A percentile compares a stretch with the other conserved stretches of the same genome.
Evolutionary conservation across 1,140 invertebrate genomes (phyloP).

Genomic region (Sesamia nonagrioides): DNA sequence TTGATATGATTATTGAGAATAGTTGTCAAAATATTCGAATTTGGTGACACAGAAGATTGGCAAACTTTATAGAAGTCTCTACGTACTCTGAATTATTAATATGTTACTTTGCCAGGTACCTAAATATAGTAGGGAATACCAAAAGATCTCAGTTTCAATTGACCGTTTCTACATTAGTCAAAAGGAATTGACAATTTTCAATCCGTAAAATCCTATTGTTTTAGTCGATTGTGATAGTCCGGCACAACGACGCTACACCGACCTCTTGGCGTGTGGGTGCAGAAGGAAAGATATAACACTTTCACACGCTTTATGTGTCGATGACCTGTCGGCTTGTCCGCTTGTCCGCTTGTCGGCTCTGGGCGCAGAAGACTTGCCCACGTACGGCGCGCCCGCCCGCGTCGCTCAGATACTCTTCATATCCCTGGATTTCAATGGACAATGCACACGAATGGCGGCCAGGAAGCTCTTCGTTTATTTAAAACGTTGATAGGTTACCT

Average conservation of each 20-base stretch:
- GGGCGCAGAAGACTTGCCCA: conserved; percentile 72
- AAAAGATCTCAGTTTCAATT: neutral
- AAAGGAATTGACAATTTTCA: neutral
- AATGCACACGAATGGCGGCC: neutral
- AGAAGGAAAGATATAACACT: conserved; percentile 80
- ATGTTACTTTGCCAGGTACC: too few species aligned
- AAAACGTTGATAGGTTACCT: neutral
- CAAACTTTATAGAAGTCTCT: too few species aligned
- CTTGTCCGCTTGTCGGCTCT: conserved; percentile 48
- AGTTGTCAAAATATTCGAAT: too few species aligned
- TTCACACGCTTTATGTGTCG: conserved; percentile 83
- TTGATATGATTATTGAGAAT: too few species aligned
- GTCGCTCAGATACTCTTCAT: neutral
- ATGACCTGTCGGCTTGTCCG: conserved; percentile 67
- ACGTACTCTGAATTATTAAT: too few species aligned
- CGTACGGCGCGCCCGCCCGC: conserved; percentile 46
- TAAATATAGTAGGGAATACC: too few species aligned
- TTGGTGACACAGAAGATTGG: too few species aligned
- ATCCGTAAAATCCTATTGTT: conserved; percentile 15
- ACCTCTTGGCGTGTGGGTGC: conserved; percentile 66
- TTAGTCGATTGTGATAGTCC: neutral
- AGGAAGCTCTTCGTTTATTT: conserved; percentile 5
- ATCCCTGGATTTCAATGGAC: conserved; percentile 16
- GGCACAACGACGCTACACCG: neutral
- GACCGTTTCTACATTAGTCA: too few species aligned